phyloP scores from a whole-genome alignment of 2,113 vertebrate species.

The Tricholaema leucomelas region DNA sequence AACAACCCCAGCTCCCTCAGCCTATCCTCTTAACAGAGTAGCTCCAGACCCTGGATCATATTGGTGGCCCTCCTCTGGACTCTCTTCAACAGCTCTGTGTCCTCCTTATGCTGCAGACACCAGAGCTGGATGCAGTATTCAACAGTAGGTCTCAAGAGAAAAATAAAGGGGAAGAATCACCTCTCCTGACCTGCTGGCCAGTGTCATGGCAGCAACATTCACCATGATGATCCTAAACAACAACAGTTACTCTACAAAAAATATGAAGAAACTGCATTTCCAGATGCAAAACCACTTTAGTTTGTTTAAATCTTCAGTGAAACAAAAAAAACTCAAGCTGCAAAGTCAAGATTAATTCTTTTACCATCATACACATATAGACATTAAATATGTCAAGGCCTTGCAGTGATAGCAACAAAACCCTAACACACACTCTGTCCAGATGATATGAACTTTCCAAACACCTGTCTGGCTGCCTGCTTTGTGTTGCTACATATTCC shows the following conservation, averaged over 20 bases:
- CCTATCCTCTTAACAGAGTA: too few relatives aligned
- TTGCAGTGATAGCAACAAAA: background rate
- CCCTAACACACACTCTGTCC: background rate
- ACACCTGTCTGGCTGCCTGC: background rate
- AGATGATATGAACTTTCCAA: background rate
- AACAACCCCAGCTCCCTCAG: too few relatives aligned
- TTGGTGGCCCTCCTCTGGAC: too few relatives aligned
- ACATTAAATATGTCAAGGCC: background rate
- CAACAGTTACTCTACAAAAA: background rate
- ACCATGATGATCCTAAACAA: background rate
- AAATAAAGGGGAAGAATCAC: too few relatives aligned
- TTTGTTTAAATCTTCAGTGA: background rate
- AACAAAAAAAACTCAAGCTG: background rate
- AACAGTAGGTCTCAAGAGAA: too few relatives aligned
- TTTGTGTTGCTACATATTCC: background rate
- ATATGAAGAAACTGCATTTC: background rate
- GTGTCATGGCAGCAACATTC: background rate
- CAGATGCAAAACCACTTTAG: background rate
- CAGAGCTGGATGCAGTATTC: too few relatives aligned
- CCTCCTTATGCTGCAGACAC: too few relatives aligned
- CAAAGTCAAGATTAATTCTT: background rate
- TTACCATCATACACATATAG: background rate
- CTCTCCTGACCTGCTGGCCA: background rate
- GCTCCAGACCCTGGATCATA: too few relatives aligned
- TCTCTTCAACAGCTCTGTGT: too few relatives aligned